Base-by-base conservation (phyloP, 2,113 vertebrate species). In the Otus sunia region DNA sequence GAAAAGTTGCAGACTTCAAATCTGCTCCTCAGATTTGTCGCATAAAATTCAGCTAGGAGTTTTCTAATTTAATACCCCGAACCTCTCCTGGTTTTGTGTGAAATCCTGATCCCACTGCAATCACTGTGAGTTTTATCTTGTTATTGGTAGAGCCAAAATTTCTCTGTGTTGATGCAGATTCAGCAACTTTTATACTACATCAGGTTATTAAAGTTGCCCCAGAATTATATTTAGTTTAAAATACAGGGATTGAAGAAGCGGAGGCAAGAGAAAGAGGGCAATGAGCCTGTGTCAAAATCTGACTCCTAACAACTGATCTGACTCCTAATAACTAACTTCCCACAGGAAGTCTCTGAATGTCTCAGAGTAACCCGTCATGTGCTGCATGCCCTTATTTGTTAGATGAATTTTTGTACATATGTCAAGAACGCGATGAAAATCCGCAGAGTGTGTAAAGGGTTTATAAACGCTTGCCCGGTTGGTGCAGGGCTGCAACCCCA, bases 391-490 rank as follows among this genome's bases (percentile, higher is more conserved):
- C 43, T 50, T 37, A 2, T 77, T 66, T 68, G 39, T 26, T 84
- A 26, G 32, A 34, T 47, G 74, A 6, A 3, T n/a, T 58, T 90
- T n/a, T 76, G 69, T 17, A 4, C 20, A 0, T 4, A 2, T 0
- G 2, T 68, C 15, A 32, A 5, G 56, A 36, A 1, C 0, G 0
- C 0, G 6, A 11, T 37, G 69, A 59, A 47, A 88, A 69, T 14
- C 49, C 0, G 0, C 7, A 1, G 14, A 1, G 56, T 9, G 21
- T 5, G 34, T 20, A 19, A 60, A 56, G 84, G 56, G 30, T 81
- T 62, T 43, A 20, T 13, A 32, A 90, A 2, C 1, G 2, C 81
- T 83, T 27, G 53, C 74, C 71, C 0, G 1, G 6, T 6, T 52
- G 66, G 52, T 5, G 13, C 55, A 11, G 87, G 90, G 64, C 91